Evolutionary conservation across 2,113 vertebrate species (phyloP).

Genomic region (Aptenodytes forsteri): DNA sequence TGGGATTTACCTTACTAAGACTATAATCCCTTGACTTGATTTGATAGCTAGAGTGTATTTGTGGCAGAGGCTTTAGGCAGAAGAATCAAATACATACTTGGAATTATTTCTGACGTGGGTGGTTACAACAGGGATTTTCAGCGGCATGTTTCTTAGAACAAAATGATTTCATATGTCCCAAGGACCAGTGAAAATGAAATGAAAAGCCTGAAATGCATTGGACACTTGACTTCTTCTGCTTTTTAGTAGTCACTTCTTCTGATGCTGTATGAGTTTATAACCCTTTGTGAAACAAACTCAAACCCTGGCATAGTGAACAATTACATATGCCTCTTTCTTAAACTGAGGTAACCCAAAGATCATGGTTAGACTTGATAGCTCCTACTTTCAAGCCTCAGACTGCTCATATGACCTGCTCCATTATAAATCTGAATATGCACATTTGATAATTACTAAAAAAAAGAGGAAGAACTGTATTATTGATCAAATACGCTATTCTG

Average conservation of each 20-base stretch:
- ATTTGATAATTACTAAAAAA: neutral
- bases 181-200: constrained; percentile 34
- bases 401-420: neutral
- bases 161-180: neutral
- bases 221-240: neutral
- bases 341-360: neutral
- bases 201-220: neutral
- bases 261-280: neutral
- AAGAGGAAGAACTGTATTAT: neutral
- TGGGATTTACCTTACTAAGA: constrained; percentile 49
- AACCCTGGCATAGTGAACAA: neutral
- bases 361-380: neutral
- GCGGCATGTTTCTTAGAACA: constrained; percentile 24
- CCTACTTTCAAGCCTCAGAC: neutral
- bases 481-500: neutral
- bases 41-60: constrained; percentile 60
- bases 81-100: constrained; percentile 46
- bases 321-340: neutral
- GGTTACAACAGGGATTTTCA: constrained; percentile 18
- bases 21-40: constrained; percentile 59
- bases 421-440: neutral
- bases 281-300: neutral
- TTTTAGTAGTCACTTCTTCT: neutral
- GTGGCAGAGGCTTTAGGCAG: constrained; percentile 13
- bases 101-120: constrained; percentile 54